phyloP scores from a whole-genome alignment of 2,797 vertebrate genomes.

The Manis pentadactyla region DNA sequence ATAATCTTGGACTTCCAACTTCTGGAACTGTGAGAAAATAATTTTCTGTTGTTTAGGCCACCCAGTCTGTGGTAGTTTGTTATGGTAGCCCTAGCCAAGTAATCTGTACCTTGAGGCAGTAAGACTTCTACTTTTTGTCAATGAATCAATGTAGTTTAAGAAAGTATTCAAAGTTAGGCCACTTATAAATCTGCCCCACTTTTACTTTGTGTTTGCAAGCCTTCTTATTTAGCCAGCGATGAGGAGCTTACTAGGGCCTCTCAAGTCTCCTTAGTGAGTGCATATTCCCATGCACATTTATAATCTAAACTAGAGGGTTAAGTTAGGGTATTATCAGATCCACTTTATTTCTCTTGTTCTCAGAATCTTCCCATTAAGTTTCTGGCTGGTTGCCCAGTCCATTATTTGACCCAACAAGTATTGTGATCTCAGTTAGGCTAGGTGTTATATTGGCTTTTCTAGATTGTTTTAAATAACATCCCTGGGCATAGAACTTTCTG shows the following conservation, averaged over 20 bases:
- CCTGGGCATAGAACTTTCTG: neutral
- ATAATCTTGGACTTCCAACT: too few species aligned
- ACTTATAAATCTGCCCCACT: neutral
- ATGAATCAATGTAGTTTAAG: neutral
- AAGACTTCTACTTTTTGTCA: neutral
- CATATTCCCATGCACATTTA: neutral
- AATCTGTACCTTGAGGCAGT: neutral
- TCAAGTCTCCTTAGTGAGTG: neutral
- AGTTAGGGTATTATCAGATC: neutral
- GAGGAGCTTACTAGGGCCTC: neutral
- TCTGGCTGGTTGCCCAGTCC: neutral
- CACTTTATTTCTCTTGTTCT: neutral
- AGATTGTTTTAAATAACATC: neutral
- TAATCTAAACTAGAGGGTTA: neutral
- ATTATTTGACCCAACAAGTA: neutral
- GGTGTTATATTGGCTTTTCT: neutral
- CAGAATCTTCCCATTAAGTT: neutral
- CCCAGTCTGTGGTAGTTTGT: neutral
- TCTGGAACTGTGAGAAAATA: too few species aligned
- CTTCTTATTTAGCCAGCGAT: neutral
- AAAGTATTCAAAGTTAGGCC: neutral
- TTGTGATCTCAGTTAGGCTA: neutral
- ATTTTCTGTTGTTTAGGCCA: neutral
- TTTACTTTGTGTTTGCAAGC: conserved; percentile 22
- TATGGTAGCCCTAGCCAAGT: neutral